Percentiles rank a stretch among this genome's conserved stretches.
Conservation (phyloP, 2,888 invertebrate species). For the Leptinotarsa tumamoca region DNA sequence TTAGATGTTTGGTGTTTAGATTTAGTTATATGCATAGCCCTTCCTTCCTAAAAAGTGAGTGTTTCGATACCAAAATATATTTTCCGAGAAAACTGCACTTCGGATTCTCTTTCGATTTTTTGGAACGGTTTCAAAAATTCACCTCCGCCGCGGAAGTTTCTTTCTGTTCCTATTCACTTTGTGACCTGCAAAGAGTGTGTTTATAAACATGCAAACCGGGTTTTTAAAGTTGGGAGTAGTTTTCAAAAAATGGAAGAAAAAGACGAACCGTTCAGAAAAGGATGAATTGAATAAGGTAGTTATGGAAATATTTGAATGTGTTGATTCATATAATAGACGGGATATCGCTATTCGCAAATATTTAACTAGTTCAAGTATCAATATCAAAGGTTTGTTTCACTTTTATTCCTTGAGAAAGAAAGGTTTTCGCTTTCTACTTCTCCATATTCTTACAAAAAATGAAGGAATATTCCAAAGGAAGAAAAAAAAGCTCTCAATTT, state of each 20-base stretch:
- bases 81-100: conserved; percentile 2
- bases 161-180: conserved; percentile 14
- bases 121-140: conserved; percentile 23
- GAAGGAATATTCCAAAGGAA: too few relatives aligned
- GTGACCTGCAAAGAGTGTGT: conserved; percentile 17
- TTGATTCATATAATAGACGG: neutral
- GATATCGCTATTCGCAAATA: neutral
- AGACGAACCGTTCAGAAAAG: conserved; percentile 25
- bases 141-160: neutral
- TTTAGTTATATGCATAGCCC: conserved; percentile 28
- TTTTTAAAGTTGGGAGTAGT: conserved; percentile 27
- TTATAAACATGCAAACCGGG: conserved; percentile 24
- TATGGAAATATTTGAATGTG: neutral
- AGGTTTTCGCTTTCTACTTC: too few relatives aligned
- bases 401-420: too few relatives aligned
- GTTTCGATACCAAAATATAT: conserved; percentile 13
- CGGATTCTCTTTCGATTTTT: neutral
- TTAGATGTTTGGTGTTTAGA: conserved; percentile 58
- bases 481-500: too few relatives aligned
- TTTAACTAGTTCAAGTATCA: too few relatives aligned
- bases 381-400: too few relatives aligned
- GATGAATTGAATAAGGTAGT: conserved; percentile 28
- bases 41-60: conserved; percentile 13
- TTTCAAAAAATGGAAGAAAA: conserved; percentile 36
- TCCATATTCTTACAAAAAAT: too few relatives aligned